Base-by-base conservation (phyloP, 1,140 invertebrate genomes). In the Drosophila repletoides region DNA sequence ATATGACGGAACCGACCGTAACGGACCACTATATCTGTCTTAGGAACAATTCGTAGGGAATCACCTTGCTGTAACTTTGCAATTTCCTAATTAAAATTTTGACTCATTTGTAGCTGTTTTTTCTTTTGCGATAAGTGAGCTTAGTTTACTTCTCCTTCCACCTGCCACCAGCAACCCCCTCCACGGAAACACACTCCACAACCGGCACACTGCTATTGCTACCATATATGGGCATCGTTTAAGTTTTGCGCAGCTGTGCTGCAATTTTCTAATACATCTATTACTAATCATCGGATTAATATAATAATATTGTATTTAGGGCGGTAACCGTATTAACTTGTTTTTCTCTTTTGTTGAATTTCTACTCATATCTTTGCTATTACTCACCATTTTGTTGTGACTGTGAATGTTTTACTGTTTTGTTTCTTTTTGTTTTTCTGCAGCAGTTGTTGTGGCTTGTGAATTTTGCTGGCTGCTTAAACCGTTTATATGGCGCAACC, bases 141-240 rank as follows among this genome's bases (percentile, higher is more conserved):
- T 26, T 15, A 21, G 22, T 41, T 6, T 19, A 34, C 49, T 10
- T 21, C 28, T 21, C 10, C 19, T 7, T 4, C 7, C 17, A 22
- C 12, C 6, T 28, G 9, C 9, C 51, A 15, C 6, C 24, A 9
- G 3, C 9, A 48, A 19, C 14, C 15, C 26, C 21, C 19, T 26
- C n/a, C 12, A 33, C 40, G 6, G 5, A n/a, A 7, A 14, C 40
- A 14, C 31, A 6, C 24, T 1, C n/a, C 6, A 21, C 12, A 49
- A 45, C 76, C 76, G 76, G 76, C 76, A 79, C 59, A 53, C 58
- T 43, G 53, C 58, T 55, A 73, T 34, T 26, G 69, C 52, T 84
- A 33, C 77, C 77, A 59, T 83, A 83, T 83, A 83, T 77, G 77
- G 77, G 73, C 79, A 83, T 80, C 52, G 21, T 55, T 84, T 77